Conservation (phyloP, 1,140 invertebrate genomes). For the Heliconius hermathena region DNA sequence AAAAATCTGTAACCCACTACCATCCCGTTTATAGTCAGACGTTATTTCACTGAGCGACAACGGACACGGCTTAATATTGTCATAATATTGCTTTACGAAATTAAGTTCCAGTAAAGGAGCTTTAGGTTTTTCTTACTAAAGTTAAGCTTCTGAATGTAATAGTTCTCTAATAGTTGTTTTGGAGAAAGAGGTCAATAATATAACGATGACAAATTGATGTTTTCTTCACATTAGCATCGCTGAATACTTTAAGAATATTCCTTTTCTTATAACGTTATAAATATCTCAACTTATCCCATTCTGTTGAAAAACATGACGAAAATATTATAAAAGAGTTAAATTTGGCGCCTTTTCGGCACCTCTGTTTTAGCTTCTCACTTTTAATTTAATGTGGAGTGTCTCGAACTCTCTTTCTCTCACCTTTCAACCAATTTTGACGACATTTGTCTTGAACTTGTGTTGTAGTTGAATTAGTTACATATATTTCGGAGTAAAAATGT, state of each 20-base stretch:
- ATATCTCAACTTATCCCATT: neutral
- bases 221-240: neutral
- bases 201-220: constrained; percentile 8
- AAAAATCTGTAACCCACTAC: too few species aligned
- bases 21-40: too few species aligned
- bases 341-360: neutral
- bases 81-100: neutral
- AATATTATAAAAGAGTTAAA: neutral
- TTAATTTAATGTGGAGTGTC: too few species aligned
- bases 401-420: neutral
- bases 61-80: neutral
- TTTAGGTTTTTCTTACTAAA: constrained; percentile 5
- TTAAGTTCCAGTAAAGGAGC: neutral
- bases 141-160: neutral
- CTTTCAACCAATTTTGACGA: too few species aligned
- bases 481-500: too few species aligned
- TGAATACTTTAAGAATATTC: neutral
- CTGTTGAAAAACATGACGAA: neutral
- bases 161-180: neutral
- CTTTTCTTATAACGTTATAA: neutral
- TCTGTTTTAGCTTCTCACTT: neutral
- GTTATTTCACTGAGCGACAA: too few species aligned
- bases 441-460: too few species aligned
- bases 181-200: neutral
- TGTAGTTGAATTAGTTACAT: too few species aligned